These are phyloP conservation scores for Lophotriccus pileatus DNA, from an alignment of 2,797 vertebrate genomes.

Conservation along the genomic window DNA sequence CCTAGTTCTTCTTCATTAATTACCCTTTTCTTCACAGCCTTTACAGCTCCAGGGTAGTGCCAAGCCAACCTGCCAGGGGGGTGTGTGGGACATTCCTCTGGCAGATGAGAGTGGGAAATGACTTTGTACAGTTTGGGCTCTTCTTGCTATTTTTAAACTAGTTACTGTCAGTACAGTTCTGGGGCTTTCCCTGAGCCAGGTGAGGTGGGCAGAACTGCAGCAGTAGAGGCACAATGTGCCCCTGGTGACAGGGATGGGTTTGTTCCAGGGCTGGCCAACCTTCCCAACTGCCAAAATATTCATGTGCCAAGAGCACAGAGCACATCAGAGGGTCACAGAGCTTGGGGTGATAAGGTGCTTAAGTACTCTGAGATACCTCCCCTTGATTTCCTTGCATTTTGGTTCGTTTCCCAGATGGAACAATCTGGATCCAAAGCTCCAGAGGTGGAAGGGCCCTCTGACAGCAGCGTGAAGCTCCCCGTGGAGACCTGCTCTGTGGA, in stretches of 20 bases:
- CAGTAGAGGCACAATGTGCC: not conserved
- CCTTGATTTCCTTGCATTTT: not conserved
- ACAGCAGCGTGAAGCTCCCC: not conserved
- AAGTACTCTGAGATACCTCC: not conserved
- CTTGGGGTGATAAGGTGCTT: not conserved
- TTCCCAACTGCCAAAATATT: not conserved
- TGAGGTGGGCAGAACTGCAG: not conserved
- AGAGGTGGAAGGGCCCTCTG: not conserved
- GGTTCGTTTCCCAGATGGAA: constrained; percentile 3
- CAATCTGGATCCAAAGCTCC: not conserved
- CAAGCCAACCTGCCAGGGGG: not conserved
- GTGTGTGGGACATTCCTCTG: not conserved
- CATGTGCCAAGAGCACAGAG: rapidly evolving
- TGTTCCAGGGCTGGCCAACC: not conserved
- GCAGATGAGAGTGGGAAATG: not conserved
- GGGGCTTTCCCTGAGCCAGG: rapidly evolving
- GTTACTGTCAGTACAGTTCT: not conserved
- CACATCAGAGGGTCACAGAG: not conserved
- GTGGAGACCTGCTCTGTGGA: not conserved
- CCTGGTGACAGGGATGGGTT: not conserved
- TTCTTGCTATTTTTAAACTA: not conserved
- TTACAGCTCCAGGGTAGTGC: not conserved
- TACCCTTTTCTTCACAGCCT: not conserved
- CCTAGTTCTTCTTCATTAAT: not conserved
- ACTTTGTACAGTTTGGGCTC: not conserved